Conservation (phyloP, 2,797 vertebrate species). For the Cynodonichthys magdalenae region DNA sequence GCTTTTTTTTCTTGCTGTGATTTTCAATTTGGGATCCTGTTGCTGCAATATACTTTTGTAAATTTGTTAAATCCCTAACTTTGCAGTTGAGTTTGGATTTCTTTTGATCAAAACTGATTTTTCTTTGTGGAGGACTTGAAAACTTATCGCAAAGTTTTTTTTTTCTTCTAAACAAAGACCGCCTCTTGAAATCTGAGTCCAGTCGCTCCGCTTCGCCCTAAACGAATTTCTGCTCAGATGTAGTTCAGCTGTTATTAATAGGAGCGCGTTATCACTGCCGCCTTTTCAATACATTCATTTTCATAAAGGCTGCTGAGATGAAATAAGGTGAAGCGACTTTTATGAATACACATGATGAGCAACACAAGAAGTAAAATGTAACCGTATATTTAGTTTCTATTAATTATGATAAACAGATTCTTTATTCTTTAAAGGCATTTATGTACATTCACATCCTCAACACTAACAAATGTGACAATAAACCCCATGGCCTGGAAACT, state of each 20-base stretch:
- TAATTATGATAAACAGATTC: constrained; percentile 93
- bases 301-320: constrained; percentile 94
- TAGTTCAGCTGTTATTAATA: constrained; percentile 86
- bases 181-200: constrained; percentile 9
- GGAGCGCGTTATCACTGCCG: constrained; percentile 84
- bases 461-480: constrained; percentile 81
- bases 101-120: neutral
- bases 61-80: neutral
- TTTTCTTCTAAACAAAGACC: neutral
- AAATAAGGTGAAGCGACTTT: constrained; percentile 86
- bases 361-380: constrained; percentile 81
- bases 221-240: constrained; percentile 39
- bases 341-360: constrained; percentile 89
- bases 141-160: neutral
- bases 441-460: constrained; percentile 83
- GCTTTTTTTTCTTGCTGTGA: neutral
- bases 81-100: neutral
- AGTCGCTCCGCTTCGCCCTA: constrained; percentile 25
- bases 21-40: neutral
- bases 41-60: neutral
- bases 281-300: constrained; percentile 83
- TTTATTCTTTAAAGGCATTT: constrained; percentile 85
- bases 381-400: constrained; percentile 85
- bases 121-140: neutral
- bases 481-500: constrained; percentile 81